Evolutionary conservation across 2,797 vertebrate genomes (phyloP).

Genomic region (Apogon talboti): DNA sequence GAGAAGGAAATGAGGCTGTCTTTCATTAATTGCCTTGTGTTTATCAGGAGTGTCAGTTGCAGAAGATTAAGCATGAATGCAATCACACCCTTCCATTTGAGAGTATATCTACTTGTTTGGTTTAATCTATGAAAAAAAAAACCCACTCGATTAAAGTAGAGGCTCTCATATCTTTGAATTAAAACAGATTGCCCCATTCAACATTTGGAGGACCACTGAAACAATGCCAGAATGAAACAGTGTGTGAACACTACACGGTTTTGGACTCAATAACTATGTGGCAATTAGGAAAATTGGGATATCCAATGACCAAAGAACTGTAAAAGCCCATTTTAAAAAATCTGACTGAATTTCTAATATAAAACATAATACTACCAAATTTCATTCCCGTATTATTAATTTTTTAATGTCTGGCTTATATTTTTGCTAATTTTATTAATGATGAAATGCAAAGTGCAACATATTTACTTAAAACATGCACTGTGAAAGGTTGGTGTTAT

Average conservation of each 20-base stretch:
- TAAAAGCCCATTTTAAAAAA: too few species aligned
- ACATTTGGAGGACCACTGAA: background rate
- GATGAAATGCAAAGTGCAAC: background rate
- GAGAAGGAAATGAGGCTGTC: slow-evolving; percentile 53
- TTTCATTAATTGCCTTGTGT: slow-evolving; percentile 57
- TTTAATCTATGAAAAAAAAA: slow-evolving; percentile 24
- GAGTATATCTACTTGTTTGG: slow-evolving; percentile 34
- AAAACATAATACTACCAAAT: background rate
- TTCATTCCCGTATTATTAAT: background rate
- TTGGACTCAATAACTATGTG: background rate
- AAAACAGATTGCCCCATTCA: slow-evolving; percentile 23
- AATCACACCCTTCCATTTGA: slow-evolving; percentile 52
- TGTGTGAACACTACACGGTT: background rate
- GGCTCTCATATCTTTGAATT: slow-evolving; percentile 16
- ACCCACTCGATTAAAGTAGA: slow-evolving; percentile 16
- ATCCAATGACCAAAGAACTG: background rate
- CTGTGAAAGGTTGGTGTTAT: background rate
- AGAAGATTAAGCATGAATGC: slow-evolving; percentile 53
- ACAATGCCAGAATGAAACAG: background rate
- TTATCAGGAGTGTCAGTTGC: slow-evolving; percentile 57
- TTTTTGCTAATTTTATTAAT: background rate
- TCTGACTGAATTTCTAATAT: too few species aligned
- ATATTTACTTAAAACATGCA: background rate
- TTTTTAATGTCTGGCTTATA: background rate
- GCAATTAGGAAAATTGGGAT: slow-evolving; percentile 1